phyloP scores from a whole-genome alignment of 92 coral and sea anemone species.

The Porites cylindrica region DNA sequence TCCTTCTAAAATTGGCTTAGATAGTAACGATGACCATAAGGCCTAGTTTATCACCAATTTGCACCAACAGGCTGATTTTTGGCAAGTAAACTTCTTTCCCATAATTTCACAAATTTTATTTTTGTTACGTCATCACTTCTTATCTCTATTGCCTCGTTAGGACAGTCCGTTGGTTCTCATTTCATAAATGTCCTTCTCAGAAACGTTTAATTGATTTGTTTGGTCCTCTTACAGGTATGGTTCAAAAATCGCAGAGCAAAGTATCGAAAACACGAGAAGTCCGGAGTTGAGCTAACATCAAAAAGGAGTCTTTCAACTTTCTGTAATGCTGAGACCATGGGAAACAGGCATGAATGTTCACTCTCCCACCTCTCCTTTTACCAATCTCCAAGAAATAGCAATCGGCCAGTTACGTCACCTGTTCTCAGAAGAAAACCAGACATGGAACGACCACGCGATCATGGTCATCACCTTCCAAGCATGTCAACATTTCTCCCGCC shows the following conservation, averaged over 20 bases:
- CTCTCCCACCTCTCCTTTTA: constrained; percentile 7
- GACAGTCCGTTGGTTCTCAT: too few species aligned
- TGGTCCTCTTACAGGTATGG: constrained; percentile 76
- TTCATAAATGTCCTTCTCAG: too few species aligned
- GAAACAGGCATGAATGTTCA: constrained; percentile 5
- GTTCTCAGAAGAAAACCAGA: constrained; percentile 15
- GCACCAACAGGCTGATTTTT: too few species aligned
- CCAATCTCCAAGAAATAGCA: constrained; percentile 12
- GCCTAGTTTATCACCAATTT: too few species aligned
- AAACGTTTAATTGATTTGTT: too few species aligned
- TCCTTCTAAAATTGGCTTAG: too few species aligned
- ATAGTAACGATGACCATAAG: too few species aligned
- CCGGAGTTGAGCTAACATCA: constrained; percentile 27
- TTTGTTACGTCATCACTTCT: too few species aligned
- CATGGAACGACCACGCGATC: constrained; percentile 17
- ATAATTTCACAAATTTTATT: too few species aligned
- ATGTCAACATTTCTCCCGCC: constrained; percentile 47
- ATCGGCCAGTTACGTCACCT: constrained; percentile 16
- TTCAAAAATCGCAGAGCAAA: constrained; percentile 96
- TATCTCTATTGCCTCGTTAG: too few species aligned
- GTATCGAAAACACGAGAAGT: constrained; percentile 85
- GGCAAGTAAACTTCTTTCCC: too few species aligned
- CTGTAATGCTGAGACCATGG: constrained; percentile 1
- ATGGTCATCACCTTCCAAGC: constrained; percentile 25
- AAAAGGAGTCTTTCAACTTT: constrained; percentile 8